These are phyloP conservation scores for Galeruca laticollis DNA, from an alignment of 2,888 invertebrate species.

Conservation along the genomic window DNA sequence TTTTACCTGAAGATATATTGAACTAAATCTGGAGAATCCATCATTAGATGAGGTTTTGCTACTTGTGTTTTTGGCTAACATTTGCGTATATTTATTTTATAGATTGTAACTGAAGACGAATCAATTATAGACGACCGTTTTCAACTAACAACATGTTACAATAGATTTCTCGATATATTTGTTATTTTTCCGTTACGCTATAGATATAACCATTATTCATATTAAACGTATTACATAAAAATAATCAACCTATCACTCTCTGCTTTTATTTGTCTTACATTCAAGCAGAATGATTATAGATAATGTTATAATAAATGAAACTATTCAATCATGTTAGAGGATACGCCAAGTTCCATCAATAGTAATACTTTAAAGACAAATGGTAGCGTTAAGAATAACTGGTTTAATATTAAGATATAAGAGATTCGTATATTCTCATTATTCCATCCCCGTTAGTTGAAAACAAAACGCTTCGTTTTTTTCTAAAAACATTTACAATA, in stretches of 20 bases:
- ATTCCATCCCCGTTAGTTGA: too few relatives aligned
- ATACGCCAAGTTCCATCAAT: constrained; percentile 1
- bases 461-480: too few relatives aligned
- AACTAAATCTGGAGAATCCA: too few relatives aligned
- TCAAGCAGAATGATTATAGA: constrained; percentile 1
- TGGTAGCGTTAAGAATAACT: constrained; percentile 16
- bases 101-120: too few relatives aligned
- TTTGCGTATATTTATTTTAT: too few relatives aligned
- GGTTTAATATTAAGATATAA: constrained; percentile 13
- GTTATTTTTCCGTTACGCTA: background rate
- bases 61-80: too few relatives aligned
- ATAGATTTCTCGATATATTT: too few relatives aligned
- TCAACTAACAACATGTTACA: too few relatives aligned
- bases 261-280: background rate
- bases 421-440: constrained; percentile 13
- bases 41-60: too few relatives aligned
- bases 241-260: background rate
- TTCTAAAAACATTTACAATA: too few relatives aligned
- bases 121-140: too few relatives aligned
- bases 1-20: too few relatives aligned
- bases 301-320: constrained; percentile 16
- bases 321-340: constrained; percentile 15
- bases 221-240: background rate
- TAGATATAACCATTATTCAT: background rate
- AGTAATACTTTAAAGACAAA: constrained; percentile 3